Evolutionary conservation across 2,888 invertebrate genomes (phyloP), one percentile per base, ranked within the genome.

Genomic region (Ariolimax columbianus): DNA sequence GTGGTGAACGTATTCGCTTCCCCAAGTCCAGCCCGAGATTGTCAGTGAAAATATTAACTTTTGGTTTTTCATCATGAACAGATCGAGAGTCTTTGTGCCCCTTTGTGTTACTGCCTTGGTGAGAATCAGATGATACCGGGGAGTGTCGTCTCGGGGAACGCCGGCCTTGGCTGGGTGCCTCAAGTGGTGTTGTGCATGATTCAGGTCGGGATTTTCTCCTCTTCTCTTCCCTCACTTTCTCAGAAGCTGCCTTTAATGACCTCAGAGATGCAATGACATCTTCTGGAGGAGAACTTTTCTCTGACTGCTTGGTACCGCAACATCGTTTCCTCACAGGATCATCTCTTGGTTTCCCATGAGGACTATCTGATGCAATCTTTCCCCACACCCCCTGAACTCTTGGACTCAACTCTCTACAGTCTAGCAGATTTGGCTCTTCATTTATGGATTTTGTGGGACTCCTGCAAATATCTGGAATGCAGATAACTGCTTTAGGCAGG

Each of bases 401-500:
- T 70, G 80, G 30, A 77, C 66, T 77, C 11, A 26, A 68, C 6
- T 66, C 47, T 33, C 51, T 77, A 30, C 47, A 68, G 17, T 66
- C 47, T 33, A 38, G 38, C 26, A n/a, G 19, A 36, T 1, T 30
- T n/a, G 59, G 26, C 9, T 82, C 73, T 26, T 82, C 82, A 73
- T 72, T 38, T 47, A 26, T 23, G 14, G 38, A 55, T 33, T 70
- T 70, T 43, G 68, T 63, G n/a, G 85, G 86, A 81, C 79, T 82
- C 55, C 81, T 73, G 70, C 77, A 84, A 38, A 88, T 83, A 77
- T 88, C 88, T 55, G 83, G 80, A 70, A 88, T 85, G 66, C 85
- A 84, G n/a, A 88, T 85, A 14, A 88, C 79, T 38, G 87, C 87
- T 72, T 85, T 85, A 19, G 87, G 86, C 36, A 87, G 47, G 23